Conservation (phyloP, 2,113 vertebrate genomes). For the cat (Felis catus) region DNA sequence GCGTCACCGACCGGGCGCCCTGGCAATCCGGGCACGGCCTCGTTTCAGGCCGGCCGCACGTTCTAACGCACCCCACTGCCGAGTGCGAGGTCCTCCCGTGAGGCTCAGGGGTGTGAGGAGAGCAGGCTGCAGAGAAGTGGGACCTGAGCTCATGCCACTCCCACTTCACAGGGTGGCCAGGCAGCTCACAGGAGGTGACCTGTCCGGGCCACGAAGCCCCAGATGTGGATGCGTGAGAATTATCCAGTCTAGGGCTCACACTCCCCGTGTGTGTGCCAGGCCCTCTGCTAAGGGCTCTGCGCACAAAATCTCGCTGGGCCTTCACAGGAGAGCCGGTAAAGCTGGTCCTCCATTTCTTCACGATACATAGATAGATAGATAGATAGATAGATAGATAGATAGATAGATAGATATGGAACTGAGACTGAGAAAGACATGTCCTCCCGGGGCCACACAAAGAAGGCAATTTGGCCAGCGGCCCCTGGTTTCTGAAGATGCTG, state of each 20-base stretch:
- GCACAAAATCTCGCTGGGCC: accelerated
- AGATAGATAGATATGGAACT: accelerated
- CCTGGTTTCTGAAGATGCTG: neutral
- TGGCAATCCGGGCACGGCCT: neutral
- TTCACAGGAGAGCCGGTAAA: neutral
- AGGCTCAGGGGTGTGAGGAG: neutral
- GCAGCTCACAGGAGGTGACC: too few species aligned
- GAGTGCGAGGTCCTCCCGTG: neutral
- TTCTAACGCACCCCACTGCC: neutral
- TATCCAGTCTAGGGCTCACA: accelerated
- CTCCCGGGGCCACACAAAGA: neutral
- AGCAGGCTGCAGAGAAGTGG: neutral
- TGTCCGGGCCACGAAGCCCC: neutral
- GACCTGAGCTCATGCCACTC: neutral
- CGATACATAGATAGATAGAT: too few species aligned
- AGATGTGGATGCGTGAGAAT: accelerated
- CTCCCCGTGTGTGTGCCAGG: neutral
- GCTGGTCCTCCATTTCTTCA: neutral
- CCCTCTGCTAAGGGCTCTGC: neutral
- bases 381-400: too few species aligned
- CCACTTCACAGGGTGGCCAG: accelerated
- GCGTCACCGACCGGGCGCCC: neutral
- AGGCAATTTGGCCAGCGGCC: accelerated
- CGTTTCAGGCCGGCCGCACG: accelerated
- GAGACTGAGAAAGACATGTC: neutral